Evolutionary conservation across 2,888 invertebrate species (phyloP), one percentile per base, ranked within the genome.

Genomic region (Chrysodeixis includens): DNA sequence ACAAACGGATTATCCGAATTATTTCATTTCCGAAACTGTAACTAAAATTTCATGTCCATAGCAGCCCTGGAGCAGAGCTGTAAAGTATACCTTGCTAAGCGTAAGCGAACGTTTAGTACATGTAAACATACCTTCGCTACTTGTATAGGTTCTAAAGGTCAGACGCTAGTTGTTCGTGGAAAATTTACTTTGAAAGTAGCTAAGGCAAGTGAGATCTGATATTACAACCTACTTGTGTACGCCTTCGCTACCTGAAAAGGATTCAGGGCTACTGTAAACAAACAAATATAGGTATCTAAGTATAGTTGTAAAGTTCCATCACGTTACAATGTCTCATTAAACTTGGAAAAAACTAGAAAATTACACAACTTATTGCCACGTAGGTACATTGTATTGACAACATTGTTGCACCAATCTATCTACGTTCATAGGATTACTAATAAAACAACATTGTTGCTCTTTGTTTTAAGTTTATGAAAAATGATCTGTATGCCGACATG

Each of bases 321-420:
- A 30, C 56, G 20, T 56, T 32, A 53, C 14, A 30, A 58, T 56
- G 6, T n/a, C 12, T 46, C 54, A 59, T 56, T 60, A 59, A 57
- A 46, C 30, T 35, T n/a, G 8, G 63, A 68, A 72, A 55, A 52
- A 58, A 18, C 63, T 76, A 76, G 69, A 68, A 62, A 1, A 56
- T 69, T 69, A 71, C 46, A 63, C 46, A 69, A 65, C 55, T n/a
- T 58, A 67, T 44, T 63, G 51, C 69, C 59, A 59, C 14, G 22
- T 52, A 26, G 26, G 26, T 26, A 60, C 56, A 57, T 52, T 69
- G 69, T 66, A 72, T 65, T 72, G 64, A 56, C 72, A 75, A 72
- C 67, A 68, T 56, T 58, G 75, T 68, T 66, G 67, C 64, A 68
- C 63, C 65, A 72, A 66, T 71, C 74, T 66, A 64, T 74, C 74